Evolutionary conservation across 2,113 vertebrate genomes (phyloP), one percentile per base, ranked within the genome.

Genomic region (Uropsilus gracilis): DNA sequence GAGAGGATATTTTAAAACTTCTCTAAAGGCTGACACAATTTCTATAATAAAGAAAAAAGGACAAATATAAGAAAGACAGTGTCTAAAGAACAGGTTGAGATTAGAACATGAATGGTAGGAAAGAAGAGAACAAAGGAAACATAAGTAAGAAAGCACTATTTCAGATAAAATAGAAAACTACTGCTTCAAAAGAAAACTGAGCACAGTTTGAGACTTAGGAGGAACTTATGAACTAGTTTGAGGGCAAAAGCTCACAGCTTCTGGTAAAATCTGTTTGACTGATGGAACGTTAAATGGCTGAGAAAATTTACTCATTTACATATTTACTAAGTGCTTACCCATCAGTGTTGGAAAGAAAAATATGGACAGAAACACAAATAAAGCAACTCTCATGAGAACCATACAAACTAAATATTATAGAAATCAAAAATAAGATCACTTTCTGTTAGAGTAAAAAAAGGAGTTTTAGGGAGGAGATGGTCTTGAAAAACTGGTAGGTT

Each of bases 11-110:
- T 66, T 61, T 1, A 59, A 44, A 95, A 73, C 55, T 83, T 57
- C 73, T 39, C 63, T 85, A 89, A 77, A 91, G 34, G n/a, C n/a
- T n/a, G 32, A 78, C n/a, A n/a, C n/a, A 6, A 59, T 66, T 89
- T 84, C 83, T 93, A 69, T 32, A 53, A 50, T 78, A 42, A 94
- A 68, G 20, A 90, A 94, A 92, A 87, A 94, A 95, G 26, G 50
- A 53, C 13, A 80, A 90, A 63, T 86, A 73, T 55, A 82, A 81
- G 53, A 83, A 91, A 84, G 10, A 78, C 89, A 72, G 59, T 30
- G 14, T 37, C 34, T 37, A 86, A 69, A 76, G 30, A 75, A 71
- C 30, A 50, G 32, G 18, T 26, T 57, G 6, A 4, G 5, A 86
- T 8, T 68, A 91, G 53, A 59, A 69, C 59, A 88, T 61, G 39